These are phyloP conservation scores for Pyrocephalus nanus DNA, from an alignment of 2,797 vertebrate species.

Conservation along the genomic window DNA sequence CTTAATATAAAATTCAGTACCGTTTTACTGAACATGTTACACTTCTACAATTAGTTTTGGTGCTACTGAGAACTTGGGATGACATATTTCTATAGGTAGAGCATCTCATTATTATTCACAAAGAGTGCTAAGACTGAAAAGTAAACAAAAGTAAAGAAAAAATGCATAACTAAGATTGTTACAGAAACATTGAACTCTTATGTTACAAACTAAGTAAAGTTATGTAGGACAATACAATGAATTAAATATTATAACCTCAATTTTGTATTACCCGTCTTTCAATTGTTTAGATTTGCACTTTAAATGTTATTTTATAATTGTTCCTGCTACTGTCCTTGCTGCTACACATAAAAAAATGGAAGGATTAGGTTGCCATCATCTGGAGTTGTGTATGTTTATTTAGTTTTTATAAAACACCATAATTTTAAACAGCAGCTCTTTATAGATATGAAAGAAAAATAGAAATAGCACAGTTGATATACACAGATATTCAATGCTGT, in stretches of 20 bases:
- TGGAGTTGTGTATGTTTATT: neutral
- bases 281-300: conserved; percentile 1
- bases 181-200: neutral
- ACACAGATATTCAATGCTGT: neutral
- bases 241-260: neutral
- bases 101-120: neutral
- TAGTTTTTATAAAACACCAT: neutral
- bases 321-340: neutral
- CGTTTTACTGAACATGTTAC: neutral
- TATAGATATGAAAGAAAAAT: neutral
- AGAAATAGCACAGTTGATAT: neutral
- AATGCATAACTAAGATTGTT: neutral
- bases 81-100: neutral
- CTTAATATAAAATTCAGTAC: neutral
- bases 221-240: neutral
- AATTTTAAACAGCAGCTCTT: neutral
- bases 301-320: neutral
- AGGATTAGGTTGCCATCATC: conserved; percentile 12
- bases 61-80: neutral
- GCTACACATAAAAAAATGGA: neutral
- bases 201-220: neutral
- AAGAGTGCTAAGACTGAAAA: neutral
- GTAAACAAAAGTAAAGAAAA: neutral
- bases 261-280: neutral
- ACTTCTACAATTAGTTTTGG: neutral